Conservation (phyloP, 2,888 invertebrate genomes). For the Sepiola atlantica region DNA sequence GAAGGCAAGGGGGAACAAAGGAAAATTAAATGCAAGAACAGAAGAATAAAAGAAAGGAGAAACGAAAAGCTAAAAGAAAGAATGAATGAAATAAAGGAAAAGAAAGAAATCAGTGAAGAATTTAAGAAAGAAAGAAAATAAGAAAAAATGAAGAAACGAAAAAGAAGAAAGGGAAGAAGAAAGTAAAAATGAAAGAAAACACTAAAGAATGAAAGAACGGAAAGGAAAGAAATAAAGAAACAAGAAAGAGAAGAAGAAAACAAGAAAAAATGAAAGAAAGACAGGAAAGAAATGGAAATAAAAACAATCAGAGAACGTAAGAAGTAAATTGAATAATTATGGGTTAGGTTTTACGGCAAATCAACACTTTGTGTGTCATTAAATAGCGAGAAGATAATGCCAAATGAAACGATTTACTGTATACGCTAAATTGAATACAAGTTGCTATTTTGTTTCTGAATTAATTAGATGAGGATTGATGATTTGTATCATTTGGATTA, state of each 20-base stretch:
- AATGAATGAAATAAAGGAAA: no score
- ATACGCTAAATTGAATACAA: no score
- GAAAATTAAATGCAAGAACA: no score
- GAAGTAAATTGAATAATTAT: not conserved
- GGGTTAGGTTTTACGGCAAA: no score
- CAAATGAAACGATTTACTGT: no score
- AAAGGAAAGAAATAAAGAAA: not conserved
- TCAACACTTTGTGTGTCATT: no score
- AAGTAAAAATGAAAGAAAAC: not conserved
- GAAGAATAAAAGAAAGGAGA: not conserved
- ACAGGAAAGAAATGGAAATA: not conserved
- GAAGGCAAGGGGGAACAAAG: no score
- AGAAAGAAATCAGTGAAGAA: not conserved
- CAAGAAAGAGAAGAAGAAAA: not conserved
- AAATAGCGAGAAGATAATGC: no score
- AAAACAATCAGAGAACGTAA: not conserved
- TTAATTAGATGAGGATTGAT: no score
- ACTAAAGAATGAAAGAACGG: not conserved
- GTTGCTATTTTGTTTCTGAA: no score
- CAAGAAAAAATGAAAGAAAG: not conserved
- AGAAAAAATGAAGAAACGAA: not conserved
- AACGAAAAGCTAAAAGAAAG: no score
- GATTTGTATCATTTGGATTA: no score
- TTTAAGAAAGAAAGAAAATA: not conserved
- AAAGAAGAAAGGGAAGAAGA: not conserved